A percentile compares a stretch with the other conserved stretches of the same genome.
These are phyloP conservation scores for Austrolebias charrua DNA, from an alignment of 2,797 vertebrate genomes.

Conservation along the genomic window DNA sequence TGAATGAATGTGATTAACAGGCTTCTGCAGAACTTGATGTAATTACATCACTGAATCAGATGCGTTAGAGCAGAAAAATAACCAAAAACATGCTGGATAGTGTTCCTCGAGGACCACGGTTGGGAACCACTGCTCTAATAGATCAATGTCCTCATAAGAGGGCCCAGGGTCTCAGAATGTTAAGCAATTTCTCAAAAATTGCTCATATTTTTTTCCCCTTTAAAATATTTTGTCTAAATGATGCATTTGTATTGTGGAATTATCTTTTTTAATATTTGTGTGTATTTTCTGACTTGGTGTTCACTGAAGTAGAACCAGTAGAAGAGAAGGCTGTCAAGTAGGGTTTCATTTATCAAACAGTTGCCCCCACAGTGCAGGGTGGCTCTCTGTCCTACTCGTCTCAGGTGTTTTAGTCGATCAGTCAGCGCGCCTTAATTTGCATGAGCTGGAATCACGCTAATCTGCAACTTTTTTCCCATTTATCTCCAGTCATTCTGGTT, in stretches of 20 bases:
- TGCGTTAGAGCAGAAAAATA: no score
- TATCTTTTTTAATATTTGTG: neutral
- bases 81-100: no score
- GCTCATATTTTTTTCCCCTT: neutral
- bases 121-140: no score
- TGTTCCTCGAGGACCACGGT: no score
- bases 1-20: no score
- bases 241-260: neutral
- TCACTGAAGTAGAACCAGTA: neutral
- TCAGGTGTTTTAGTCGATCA: neutral
- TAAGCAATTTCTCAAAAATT: conserved; percentile 10
- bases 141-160: no score
- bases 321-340: no score
- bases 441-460: conserved; percentile 18
- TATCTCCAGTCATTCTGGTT: conserved; percentile 13
- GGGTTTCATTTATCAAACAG: neutral
- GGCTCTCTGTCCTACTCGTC: neutral
- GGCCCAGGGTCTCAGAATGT: no score
- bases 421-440: conserved; percentile 21
- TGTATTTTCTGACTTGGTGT: neutral
- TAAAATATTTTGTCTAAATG: neutral
- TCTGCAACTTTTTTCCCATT: conserved; percentile 30
- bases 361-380: neutral
- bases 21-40: no score
- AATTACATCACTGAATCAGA: no score